These are phyloP conservation scores for Timema cristinae DNA, from an alignment of 2,888 invertebrate species.

Conservation along the genomic window DNA sequence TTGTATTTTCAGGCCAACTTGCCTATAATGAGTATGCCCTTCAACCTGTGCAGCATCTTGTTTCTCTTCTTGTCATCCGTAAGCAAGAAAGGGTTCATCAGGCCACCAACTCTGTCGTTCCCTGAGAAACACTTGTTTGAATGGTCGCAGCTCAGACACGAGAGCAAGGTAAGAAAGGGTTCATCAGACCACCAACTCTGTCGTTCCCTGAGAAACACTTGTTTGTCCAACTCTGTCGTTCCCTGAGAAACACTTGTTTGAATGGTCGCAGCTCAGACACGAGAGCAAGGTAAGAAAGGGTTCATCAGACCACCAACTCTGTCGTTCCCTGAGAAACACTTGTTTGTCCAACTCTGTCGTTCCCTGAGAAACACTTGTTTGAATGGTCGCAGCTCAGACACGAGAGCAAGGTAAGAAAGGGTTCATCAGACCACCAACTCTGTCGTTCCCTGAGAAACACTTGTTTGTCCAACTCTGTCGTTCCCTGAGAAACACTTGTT, in stretches of 20 bases:
- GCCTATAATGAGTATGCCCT: constrained; percentile 43
- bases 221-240: constrained; percentile 37
- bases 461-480: constrained; percentile 37
- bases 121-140: constrained; percentile 43
- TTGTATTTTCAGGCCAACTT: constrained; percentile 30
- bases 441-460: constrained; percentile 43
- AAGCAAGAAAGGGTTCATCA: constrained; percentile 36
- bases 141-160: constrained; percentile 25
- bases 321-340: constrained; percentile 43
- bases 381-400: constrained; percentile 32
- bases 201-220: constrained; percentile 44
- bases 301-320: constrained; percentile 38
- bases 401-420: constrained; percentile 20
- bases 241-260: constrained; percentile 42
- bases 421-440: constrained; percentile 38
- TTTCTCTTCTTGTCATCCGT: constrained; percentile 42
- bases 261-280: constrained; percentile 30
- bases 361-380: constrained; percentile 42
- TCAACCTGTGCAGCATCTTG: constrained; percentile 41
- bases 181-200: constrained; percentile 38
- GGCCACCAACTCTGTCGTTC: constrained; percentile 39
- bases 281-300: constrained; percentile 20
- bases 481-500: constrained; percentile 43
- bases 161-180: constrained; percentile 24
- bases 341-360: constrained; percentile 38